These are phyloP conservation scores for Macrophya alboannulata DNA, from an alignment of 2,888 invertebrate species.

Conservation along the genomic window DNA sequence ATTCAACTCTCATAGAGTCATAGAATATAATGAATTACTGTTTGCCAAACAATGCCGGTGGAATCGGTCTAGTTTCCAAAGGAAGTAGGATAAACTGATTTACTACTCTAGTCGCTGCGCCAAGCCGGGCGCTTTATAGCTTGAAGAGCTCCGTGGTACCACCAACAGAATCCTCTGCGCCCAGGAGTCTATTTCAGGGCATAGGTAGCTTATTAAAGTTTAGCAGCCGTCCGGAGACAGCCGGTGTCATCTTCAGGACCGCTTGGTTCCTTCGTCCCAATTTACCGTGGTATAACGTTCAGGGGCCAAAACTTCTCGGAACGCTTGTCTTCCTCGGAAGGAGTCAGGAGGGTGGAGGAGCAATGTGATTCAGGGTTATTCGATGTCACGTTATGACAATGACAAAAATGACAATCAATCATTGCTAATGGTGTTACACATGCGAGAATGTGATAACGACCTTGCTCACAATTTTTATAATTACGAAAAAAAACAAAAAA, in stretches of 20 bases:
- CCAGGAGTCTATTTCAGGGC: slow-evolving; percentile 53
- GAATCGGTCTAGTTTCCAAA: slow-evolving; percentile 64
- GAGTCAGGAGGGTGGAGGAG: too few relatives aligned
- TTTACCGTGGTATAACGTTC: slow-evolving; percentile 38
- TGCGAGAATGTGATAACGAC: background rate
- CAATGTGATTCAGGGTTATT: background rate
- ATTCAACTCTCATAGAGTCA: slow-evolving; percentile 68
- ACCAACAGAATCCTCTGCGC: slow-evolving; percentile 41
- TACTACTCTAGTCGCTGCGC: slow-evolving; percentile 63
- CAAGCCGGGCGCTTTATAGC: slow-evolving; percentile 34
- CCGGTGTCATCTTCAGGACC: slow-evolving; percentile 54
- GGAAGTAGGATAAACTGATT: slow-evolving; percentile 70
- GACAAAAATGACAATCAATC: slow-evolving; percentile 37
- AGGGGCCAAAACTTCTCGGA: slow-evolving; percentile 44
- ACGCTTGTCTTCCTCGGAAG: slow-evolving; percentile 25
- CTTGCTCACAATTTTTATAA: background rate
- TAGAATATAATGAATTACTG: slow-evolving; percentile 74
- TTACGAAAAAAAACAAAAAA: background rate
- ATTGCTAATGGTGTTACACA: background rate
- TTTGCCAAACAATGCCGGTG: slow-evolving; percentile 72
- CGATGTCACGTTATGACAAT: background rate
- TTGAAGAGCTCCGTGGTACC: slow-evolving; percentile 14
- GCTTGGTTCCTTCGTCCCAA: slow-evolving; percentile 40
- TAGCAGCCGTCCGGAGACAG: slow-evolving; percentile 51
- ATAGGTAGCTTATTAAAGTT: slow-evolving; percentile 54